Conservation (phyloP, 2,113 vertebrate genomes). For the Gymnarchus niloticus region DNA sequence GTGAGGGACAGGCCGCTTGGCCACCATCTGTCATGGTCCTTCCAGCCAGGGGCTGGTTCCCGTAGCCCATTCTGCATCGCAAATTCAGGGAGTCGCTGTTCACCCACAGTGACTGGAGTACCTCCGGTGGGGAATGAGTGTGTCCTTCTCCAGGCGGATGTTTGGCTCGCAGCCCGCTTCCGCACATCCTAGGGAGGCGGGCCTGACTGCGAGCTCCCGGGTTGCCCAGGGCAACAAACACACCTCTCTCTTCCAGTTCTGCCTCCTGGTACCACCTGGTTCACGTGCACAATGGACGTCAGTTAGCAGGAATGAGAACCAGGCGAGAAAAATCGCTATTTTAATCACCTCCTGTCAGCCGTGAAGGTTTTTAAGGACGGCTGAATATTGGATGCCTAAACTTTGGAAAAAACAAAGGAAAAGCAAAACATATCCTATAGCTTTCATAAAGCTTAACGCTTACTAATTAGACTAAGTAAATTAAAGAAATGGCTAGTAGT, state of each 20-base stretch:
- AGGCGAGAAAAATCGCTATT: background rate
- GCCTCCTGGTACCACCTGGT: background rate
- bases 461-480: background rate
- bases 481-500: background rate
- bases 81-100: background rate
- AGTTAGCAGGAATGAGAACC: background rate
- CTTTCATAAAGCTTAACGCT: background rate
- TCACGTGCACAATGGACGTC: background rate
- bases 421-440: background rate
- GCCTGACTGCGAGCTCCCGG: background rate
- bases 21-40: background rate
- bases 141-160: background rate
- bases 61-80: background rate
- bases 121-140: background rate
- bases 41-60: background rate
- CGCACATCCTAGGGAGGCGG: background rate
- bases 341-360: background rate
- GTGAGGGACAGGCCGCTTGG: background rate
- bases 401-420: background rate
- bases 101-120: background rate
- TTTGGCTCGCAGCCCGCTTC: background rate
- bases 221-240: background rate
- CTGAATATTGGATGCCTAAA: background rate
- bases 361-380: conserved; percentile 7
- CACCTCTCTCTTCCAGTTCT: background rate